Evolutionary conservation across 64 coral and sea anemone genomes (phyloP), one percentile per base, ranked within the genome.

Genomic region (Actinia tenebrosa): DNA sequence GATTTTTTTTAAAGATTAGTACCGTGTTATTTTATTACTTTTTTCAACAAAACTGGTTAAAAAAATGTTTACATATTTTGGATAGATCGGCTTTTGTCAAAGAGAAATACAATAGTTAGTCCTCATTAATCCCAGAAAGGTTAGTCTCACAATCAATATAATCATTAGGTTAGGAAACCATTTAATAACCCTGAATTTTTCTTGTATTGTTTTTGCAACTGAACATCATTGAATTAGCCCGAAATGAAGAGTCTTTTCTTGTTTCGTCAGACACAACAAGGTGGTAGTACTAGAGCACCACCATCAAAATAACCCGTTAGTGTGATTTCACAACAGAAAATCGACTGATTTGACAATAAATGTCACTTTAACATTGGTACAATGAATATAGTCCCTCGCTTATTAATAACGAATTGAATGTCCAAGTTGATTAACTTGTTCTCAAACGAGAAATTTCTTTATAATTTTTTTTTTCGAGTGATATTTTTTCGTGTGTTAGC

Each of bases 31-130:
- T 53, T 53, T 22, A 81, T 81, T 81, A 81, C 79, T 81, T 81
- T 81, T 37, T 81, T 50, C 20, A n/a, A 52, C 16, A n/a, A 47
- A 45, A 81, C 46, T 11, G 79, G 79, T 81, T 19, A 16, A n/a
- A 81, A 81, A 23, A 23, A 18, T 81, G 79, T 81, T 81, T 45
- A 81, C 79, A 81, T 81, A 81, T 81, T 81, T 81, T 13, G 50
- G 44, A 81, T 81, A 11, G 44, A 81, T 81, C 79, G 79, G 79
- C 79, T 81, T 79, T 81, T 81, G 45, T 50, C 43, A 81, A 81
- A 81, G 79, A 81, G 79, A 9, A 42, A 81, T 50, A 15, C 16
- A 4, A 80, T 80, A 80, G 37, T 53, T 72, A 25, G 11, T 6
- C 69, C 27, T 13, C 23, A 30, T 75, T 75, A 75, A 75, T 75